A percentile compares a stretch with the other conserved stretches of the same genome.
These are phyloP conservation scores for Nebria salina DNA, from an alignment of 2,888 invertebrate genomes.

Conservation along the genomic window DNA sequence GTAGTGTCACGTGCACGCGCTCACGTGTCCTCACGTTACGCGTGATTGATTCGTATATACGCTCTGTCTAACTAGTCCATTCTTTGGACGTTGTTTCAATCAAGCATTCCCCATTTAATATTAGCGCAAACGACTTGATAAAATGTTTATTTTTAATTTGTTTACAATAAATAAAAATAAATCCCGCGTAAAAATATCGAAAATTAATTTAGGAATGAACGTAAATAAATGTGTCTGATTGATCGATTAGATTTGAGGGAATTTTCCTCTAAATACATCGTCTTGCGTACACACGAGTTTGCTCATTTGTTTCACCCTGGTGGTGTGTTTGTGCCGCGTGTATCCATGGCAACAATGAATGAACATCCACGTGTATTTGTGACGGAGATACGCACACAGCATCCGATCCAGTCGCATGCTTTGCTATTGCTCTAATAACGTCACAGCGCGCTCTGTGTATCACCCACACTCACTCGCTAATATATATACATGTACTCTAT, in stretches of 20 bases:
- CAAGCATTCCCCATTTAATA: slow-evolving; percentile 2
- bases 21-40: slow-evolving; percentile 18
- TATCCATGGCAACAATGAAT: slow-evolving; percentile 40
- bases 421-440: slow-evolving; percentile 17
- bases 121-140: background rate
- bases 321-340: slow-evolving; percentile 6
- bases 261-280: no score
- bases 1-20: slow-evolving; percentile 31
- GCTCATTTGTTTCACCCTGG: background rate
- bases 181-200: no score
- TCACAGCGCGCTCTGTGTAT: slow-evolving; percentile 9
- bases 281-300: no score
- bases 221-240: no score
- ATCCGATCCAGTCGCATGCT: slow-evolving; percentile 12
- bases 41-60: slow-evolving; percentile 1
- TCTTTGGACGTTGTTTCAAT: slow-evolving; percentile 1
- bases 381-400: background rate
- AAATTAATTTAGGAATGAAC: no score
- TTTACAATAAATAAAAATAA: no score
- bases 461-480: background rate
- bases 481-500: no score
- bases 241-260: no score
- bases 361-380: slow-evolving; percentile 41
- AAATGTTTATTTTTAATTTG: no score
- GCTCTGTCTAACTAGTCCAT: background rate